Evolutionary conservation across 2,888 invertebrate genomes (phyloP).

Genomic region (Thumatha senex): DNA sequence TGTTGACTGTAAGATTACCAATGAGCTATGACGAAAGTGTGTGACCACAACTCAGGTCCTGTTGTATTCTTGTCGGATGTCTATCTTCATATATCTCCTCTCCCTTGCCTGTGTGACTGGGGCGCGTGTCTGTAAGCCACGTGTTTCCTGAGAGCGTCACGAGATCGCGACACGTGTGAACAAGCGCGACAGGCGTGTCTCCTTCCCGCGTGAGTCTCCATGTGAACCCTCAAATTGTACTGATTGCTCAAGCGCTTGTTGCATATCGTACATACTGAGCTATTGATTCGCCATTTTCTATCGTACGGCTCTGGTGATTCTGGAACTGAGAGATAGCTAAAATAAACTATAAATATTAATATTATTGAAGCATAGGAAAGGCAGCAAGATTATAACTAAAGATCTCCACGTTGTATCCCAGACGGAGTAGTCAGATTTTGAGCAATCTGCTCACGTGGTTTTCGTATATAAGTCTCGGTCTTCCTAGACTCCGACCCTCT

Average conservation of each 20-base stretch:
- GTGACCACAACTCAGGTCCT: no score
- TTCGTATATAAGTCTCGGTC: no score
- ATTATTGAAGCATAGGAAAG: no score
- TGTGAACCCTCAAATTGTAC: constrained; percentile 94
- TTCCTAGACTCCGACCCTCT: no score
- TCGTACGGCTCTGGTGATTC: constrained; percentile 58
- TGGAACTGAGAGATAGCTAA: constrained; percentile 29
- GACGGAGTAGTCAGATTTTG: no score
- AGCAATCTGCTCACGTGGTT: no score
- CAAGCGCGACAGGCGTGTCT: constrained; percentile 94
- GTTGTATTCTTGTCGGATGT: no score
- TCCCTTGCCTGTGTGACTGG: constrained; percentile 24
- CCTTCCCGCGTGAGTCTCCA: constrained; percentile 95
- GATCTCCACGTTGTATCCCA: no score
- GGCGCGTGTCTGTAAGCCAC: constrained; percentile 92
- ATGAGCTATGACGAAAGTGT: no score
- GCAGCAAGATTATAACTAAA: no score
- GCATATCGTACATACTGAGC: constrained; percentile 90
- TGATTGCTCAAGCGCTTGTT: constrained; percentile 95
- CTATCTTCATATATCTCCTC: constrained; percentile 32
- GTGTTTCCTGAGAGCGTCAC: constrained; percentile 94
- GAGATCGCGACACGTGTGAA: constrained; percentile 93
- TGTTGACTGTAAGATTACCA: no score
- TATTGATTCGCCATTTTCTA: constrained; percentile 63
- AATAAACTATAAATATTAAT: background rate